Evolutionary conservation across 2,888 invertebrate genomes (phyloP), one percentile per base, ranked within the genome.

Genomic region (Vandiemenella viatica): DNA sequence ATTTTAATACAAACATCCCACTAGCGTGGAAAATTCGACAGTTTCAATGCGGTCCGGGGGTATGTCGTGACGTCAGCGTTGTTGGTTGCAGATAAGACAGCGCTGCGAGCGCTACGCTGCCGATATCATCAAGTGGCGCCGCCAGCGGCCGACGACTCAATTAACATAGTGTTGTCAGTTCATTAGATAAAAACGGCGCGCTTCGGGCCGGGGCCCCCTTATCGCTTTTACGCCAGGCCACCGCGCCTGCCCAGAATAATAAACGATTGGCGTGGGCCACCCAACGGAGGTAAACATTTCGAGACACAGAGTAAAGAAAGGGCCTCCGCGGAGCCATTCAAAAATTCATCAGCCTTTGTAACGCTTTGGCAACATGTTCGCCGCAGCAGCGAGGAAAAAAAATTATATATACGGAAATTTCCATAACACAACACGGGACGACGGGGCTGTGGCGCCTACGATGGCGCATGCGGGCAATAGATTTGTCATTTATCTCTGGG

Each of bases 401-500:
- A n/a, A n/a, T n/a, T n/a, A n/a, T n/a, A 32, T 32, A n/a, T 10
- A n/a, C 13, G n/a, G n/a, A 32, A 32, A 32, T 32, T 32, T 32
- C 32, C 32, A 32, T 32, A 32, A 32, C 32, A 32, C 32, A 32
- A 32, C 32, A 32, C 32, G 32, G n/a, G 13, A 13, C 32, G 32
- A 13, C 32, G 32, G 32, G 32, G n/a, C 13, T 10, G 32, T 13
- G 32, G 32, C 10, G 32, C 10, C 10, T 13, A 32, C 10, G 13
- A 10, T n/a, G 13, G n/a, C 32, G 32, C 32, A 32, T 32, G 32
- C 32, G 32, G 50, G 50, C 50, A 50, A 50, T 50, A 50, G 46
- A 47, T 50, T 50, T 47, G 50, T 47, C 41, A 50, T 50, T 50
- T 50, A 50, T 50, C 50, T 50, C 43, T 46, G 45, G 46, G 43